phyloP scores from a whole-genome alignment of 2,113 vertebrate species.

The Pandion haliaetus region DNA sequence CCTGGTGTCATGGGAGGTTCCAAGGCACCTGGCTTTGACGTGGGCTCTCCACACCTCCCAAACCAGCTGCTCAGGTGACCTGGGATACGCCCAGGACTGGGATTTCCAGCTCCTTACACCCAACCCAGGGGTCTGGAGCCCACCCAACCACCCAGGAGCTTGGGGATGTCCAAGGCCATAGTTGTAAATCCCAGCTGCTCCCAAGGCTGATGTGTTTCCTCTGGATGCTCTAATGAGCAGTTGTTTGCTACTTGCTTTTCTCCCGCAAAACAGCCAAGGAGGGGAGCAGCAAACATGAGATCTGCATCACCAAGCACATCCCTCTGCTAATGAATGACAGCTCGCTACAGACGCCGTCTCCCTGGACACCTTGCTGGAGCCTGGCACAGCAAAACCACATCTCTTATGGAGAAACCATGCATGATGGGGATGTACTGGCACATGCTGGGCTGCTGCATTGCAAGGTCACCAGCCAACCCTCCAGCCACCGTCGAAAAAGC shows the following conservation, averaged over 20 bases:
- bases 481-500: not conserved
- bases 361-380: fast-evolving
- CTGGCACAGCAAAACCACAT: not conserved
- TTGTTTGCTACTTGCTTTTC: fast-evolving
- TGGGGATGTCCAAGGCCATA: not conserved
- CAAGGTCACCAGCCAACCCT: too few relatives aligned
- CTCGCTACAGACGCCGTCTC: fast-evolving
- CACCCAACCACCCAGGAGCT: not conserved
- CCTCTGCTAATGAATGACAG: not conserved
- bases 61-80: not conserved
- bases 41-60: not conserved
- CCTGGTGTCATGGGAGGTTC: fast-evolving
- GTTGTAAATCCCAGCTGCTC: not conserved
- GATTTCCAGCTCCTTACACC: not conserved
- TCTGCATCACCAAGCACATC: not conserved
- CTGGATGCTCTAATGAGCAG: not conserved
- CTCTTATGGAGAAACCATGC: fast-evolving
- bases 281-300: not conserved
- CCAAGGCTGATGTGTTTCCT: fast-evolving
- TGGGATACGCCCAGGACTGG: not conserved
- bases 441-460: fast-evolving
- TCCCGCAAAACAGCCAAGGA: not conserved
- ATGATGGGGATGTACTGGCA: not conserved
- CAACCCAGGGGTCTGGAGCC: not conserved
- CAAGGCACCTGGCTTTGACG: fast-evolving